Evolutionary conservation across 2,113 vertebrate species (phyloP).

Genomic region (Onychorhynchus coronatus): DNA sequence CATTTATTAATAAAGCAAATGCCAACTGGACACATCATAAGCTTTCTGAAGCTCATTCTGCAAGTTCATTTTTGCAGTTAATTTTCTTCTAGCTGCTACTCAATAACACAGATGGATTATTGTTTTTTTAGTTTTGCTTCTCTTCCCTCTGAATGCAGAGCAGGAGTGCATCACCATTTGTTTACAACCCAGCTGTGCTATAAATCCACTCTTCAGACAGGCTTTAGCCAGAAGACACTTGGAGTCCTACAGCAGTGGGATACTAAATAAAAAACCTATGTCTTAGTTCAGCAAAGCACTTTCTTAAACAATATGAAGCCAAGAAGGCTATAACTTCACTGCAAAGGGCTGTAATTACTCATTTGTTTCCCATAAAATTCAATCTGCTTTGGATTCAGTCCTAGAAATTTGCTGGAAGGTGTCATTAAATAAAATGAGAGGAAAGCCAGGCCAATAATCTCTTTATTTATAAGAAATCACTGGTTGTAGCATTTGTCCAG

Average conservation of each 20-base stretch:
- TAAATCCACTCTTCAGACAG: background rate
- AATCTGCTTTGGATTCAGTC: constrained; percentile 12
- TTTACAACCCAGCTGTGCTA: background rate
- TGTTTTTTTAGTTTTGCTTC: background rate
- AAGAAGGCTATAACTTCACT: background rate
- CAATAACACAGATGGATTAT: background rate
- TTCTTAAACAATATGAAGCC: background rate
- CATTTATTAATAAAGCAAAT: background rate
- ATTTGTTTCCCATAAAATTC: constrained; percentile 23
- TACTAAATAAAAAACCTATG: background rate
- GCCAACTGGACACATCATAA: background rate
- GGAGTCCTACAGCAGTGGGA: background rate
- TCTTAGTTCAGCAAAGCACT: background rate
- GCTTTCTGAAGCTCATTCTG: background rate
- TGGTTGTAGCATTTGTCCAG: background rate
- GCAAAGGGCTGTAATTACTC: background rate
- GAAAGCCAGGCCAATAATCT: background rate
- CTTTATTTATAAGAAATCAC: background rate
- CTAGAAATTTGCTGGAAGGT: constrained; percentile 16
- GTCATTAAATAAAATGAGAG: constrained; percentile 9
- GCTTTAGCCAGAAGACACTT: background rate
- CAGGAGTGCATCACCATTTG: background rate
- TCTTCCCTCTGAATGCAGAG: background rate
- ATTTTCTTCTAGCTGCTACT: background rate
- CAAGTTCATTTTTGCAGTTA: background rate